Evolutionary conservation across 2,113 vertebrate genomes (phyloP).

Genomic region (Arenaria interpres): DNA sequence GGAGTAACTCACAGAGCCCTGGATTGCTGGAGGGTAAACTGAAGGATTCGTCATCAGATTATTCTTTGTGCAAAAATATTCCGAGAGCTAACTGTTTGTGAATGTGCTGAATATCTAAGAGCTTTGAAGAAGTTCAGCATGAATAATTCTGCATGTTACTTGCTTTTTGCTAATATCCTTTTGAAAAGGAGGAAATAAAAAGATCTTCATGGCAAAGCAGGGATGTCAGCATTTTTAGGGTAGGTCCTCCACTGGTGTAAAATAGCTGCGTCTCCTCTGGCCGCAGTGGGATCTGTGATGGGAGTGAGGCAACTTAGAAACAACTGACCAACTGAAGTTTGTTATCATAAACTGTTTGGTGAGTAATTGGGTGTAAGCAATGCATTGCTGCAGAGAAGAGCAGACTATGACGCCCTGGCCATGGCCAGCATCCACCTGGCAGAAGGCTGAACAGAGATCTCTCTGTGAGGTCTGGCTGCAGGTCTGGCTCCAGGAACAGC

Average conservation of each 20-base stretch:
- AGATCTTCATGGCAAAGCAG: not conserved
- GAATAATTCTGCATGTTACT: conserved; percentile 6
- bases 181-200: not conserved
- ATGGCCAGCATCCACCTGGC: not conserved
- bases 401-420: not conserved
- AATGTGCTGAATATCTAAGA: not conserved
- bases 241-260: not conserved
- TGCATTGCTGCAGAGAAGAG: not conserved
- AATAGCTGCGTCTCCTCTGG: not conserved
- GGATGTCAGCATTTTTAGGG: not conserved
- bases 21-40: not conserved
- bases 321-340: not conserved
- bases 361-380: not conserved
- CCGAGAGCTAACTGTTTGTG: not conserved
- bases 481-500: not conserved
- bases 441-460: not conserved
- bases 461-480: not conserved
- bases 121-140: not conserved
- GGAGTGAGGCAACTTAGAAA: not conserved
- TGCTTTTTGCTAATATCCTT: not conserved
- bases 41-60: not conserved
- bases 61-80: not conserved
- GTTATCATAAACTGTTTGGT: not conserved
- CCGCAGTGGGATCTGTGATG: not conserved
- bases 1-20: not conserved